These are phyloP conservation scores for Dryadula phaetusa DNA, from an alignment of 2,888 invertebrate species.

Conservation along the genomic window DNA sequence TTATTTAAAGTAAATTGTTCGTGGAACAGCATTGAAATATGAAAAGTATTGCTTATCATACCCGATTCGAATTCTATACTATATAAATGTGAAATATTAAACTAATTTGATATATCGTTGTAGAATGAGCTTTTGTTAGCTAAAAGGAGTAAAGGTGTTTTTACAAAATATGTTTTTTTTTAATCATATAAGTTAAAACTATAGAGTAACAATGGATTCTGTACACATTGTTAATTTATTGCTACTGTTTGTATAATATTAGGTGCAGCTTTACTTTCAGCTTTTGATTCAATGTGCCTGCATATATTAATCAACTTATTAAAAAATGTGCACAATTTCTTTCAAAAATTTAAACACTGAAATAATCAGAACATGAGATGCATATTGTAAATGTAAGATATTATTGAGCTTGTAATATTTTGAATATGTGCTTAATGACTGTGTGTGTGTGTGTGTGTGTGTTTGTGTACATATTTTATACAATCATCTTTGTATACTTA, in stretches of 20 bases:
- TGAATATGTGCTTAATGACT: not conserved
- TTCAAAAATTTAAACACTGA: not conserved
- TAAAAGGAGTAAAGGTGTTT: conserved; percentile 2
- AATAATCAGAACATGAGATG: not conserved
- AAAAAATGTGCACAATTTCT: not conserved
- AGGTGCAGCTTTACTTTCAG: too few species aligned
- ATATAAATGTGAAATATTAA: conserved; percentile 14
- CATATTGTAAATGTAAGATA: not conserved
- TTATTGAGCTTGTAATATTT: not conserved
- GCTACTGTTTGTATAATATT: too few species aligned
- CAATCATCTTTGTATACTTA: too few species aligned
- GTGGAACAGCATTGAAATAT: not conserved
- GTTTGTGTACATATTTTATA: too few species aligned
- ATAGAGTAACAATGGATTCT: not conserved
- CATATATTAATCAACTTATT: too few species aligned
- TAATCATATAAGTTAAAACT: too few species aligned
- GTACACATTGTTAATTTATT: too few species aligned
- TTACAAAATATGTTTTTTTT: conserved; percentile 19
- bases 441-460: conserved; percentile 5
- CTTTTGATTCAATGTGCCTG: too few species aligned
- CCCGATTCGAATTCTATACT: not conserved
- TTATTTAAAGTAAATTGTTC: not conserved
- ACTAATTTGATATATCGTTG: conserved; percentile 18
- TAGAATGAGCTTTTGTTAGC: conserved; percentile 5
- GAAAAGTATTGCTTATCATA: conserved; percentile 7